Evolutionary conservation across 1,140 invertebrate species (phyloP), one percentile per base, ranked within the genome.

Genomic region (Anoplophora glabripennis): DNA sequence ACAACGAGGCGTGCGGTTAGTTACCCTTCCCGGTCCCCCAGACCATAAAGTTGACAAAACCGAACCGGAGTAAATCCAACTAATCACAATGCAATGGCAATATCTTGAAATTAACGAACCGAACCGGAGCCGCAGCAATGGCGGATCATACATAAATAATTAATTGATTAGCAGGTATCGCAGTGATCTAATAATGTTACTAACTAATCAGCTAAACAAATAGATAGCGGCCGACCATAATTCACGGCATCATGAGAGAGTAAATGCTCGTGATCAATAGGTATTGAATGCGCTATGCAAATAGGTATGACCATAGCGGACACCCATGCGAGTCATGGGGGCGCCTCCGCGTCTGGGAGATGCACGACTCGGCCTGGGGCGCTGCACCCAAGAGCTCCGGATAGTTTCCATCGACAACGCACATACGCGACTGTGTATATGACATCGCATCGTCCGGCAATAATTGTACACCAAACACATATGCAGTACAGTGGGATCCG

Each of bases 171-270:
- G 68, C 71, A 74, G 71, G 71, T 75, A 74, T 75, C 71, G 70
- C 56, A 61, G 58, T 70, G 71, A 75, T 75, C 72, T 75, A 75
- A 75, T 74, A 74, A 74, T 71, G 72, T 75, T 72, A 72, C 73
- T 72, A 71, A 71, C 72, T 74, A 75, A 75, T 75, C 72, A 74
- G 70, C 72, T 72, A 75, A 74, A 74, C 73, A 75, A 75, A 75
- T 72, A 75, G 72, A 75, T 75, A 75, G 71, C 68, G 72, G 67
- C 65, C 70, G 60, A 70, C 72, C 73, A 75, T 75, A 75, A 75
- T 73, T 75, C 70, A 74, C 71, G 70, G 73, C 67, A 73, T 74
- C 69, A 67, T 65, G 70, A 61, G 64, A 53, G 59, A 69, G 65
- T 67, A 68, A 68, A 70, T 65, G 64, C 62, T 57, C 60, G 53